Percentiles rank a stretch among this genome's conserved stretches.
phyloP scores from a whole-genome alignment of 2,797 vertebrate species.

The Luscinia luscinia region DNA sequence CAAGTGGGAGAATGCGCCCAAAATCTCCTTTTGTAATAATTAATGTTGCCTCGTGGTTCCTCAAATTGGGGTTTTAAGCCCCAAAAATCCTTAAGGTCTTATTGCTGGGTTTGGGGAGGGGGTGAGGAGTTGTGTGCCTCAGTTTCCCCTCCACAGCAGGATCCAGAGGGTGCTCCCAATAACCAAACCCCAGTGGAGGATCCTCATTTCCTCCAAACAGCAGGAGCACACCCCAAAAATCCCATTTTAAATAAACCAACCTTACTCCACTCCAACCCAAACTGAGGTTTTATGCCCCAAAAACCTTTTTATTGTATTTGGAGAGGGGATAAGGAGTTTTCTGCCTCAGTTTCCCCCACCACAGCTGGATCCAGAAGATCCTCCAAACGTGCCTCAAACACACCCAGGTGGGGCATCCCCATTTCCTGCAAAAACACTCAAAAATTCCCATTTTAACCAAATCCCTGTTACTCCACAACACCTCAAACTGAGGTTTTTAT shows the following conservation, averaged over 20 bases:
- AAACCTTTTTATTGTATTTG: background rate
- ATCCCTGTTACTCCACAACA: fast-evolving
- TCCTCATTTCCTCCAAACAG: background rate
- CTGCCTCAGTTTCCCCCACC: background rate
- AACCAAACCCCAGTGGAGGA: too few species aligned
- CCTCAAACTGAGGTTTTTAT: too few species aligned
- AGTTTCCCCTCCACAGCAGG: background rate
- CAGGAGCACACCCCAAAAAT: fast-evolving
- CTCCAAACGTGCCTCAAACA: background rate
- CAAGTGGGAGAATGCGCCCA: fast-evolving
- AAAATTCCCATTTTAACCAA: background rate
- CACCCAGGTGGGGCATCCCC: too few species aligned
- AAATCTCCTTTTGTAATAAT: too few species aligned
- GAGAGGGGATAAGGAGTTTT: fast-evolving
- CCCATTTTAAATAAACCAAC: background rate
- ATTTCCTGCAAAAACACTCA: background rate
- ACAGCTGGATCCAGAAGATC: fast-evolving
- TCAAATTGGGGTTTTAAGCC: fast-evolving
- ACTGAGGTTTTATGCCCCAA: fast-evolving
- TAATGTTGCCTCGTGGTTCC: fast-evolving
- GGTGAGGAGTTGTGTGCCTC: background rate
- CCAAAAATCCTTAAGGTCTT: fast-evolving
- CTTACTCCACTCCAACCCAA: background rate
- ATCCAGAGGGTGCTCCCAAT: background rate
- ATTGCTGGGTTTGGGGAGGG: background rate